phyloP scores from a whole-genome alignment of 2,113 vertebrate genomes.

The Capricornis sumatraensis region DNA sequence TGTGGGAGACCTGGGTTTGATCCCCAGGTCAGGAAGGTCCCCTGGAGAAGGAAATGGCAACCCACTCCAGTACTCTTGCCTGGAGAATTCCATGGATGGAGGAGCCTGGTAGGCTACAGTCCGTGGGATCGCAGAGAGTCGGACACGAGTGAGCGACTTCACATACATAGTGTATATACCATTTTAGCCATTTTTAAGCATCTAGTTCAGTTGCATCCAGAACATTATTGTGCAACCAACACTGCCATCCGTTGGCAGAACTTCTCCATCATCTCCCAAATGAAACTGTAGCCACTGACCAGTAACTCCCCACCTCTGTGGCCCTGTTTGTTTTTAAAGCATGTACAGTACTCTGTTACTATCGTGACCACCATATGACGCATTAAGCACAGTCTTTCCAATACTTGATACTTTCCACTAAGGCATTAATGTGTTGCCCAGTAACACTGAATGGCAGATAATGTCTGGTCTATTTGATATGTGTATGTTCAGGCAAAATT shows the following conservation, averaged over 20 bases:
- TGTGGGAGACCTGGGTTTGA: background rate
- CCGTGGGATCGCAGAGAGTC: background rate
- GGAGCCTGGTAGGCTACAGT: background rate
- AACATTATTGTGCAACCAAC: background rate
- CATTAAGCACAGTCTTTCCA: background rate
- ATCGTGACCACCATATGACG: background rate
- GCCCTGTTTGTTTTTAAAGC: background rate
- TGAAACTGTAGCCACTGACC: background rate
- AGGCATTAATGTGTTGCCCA: background rate
- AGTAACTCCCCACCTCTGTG: accelerated
- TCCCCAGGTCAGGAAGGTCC: background rate
- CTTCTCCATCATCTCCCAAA: background rate
- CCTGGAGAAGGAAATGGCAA: background rate
- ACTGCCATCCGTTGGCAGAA: background rate
- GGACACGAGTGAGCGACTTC: background rate
- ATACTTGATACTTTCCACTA: background rate
- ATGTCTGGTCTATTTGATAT: background rate
- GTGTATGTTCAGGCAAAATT: background rate
- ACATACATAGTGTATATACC: background rate
- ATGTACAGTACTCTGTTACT: background rate
- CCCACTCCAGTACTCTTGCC: background rate
- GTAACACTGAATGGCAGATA: background rate
- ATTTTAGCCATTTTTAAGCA: background rate
- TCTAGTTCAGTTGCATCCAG: background rate
- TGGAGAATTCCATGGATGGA: background rate